Conservation (phyloP, 2,797 vertebrate species). For the Squalus acanthias region DNA sequence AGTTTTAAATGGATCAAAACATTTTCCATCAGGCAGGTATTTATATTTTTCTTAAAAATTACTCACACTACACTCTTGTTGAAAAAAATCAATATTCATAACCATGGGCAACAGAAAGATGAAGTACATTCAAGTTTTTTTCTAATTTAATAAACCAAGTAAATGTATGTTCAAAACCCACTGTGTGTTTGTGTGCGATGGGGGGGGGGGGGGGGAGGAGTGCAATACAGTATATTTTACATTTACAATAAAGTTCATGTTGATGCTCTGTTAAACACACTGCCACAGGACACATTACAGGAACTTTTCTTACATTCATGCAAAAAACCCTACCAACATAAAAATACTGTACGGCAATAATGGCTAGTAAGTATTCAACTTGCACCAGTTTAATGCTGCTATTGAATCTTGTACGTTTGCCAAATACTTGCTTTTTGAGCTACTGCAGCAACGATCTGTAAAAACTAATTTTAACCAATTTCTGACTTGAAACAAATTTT, state of each 20-base stretch:
- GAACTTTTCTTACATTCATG: conserved; percentile 8
- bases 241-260: background rate
- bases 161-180: background rate
- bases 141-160: background rate
- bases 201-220: too few relatives aligned
- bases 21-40: background rate
- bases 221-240: background rate
- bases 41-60: background rate
- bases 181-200: background rate
- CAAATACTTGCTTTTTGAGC: conserved; percentile 29
- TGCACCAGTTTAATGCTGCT: conserved; percentile 26
- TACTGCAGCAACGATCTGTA: background rate
- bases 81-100: background rate
- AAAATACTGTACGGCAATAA: conserved; percentile 14
- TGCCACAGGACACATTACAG: background rate
- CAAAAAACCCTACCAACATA: background rate
- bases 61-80: background rate
- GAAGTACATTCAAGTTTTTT: background rate
- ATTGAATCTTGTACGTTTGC: conserved; percentile 32
- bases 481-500: background rate
- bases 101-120: background rate
- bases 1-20: background rate
- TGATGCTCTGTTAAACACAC: background rate
- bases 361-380: conserved; percentile 28
- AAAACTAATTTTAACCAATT: conserved; percentile 8